Evolutionary conservation across 2,888 invertebrate species (phyloP), one percentile per base, ranked within the genome.

Genomic region (Lasius platythorax): DNA sequence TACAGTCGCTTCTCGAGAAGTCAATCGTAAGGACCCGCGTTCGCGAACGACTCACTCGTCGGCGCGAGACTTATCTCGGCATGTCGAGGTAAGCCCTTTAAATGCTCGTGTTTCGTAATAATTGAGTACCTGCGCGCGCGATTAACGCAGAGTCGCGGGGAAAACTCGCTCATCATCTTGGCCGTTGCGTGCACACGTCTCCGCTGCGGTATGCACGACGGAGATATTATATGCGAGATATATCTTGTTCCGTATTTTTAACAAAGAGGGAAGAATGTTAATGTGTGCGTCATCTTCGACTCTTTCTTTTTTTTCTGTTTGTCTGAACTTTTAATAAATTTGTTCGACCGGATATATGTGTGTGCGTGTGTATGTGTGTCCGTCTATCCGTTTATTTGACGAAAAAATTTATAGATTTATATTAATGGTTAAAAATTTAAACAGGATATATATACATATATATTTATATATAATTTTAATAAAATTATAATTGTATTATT

Each of bases 101-200:
- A 81, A 81, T 23, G 61, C 46, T n/a, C 61, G 72, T 79, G 72
- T 79, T 61, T 61, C 33, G 61, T 72, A 72, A 81, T 75, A 72
- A 81, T 75, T 87, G 85, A 84, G 84, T 83, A 79, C 83, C 83
- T 75, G 83, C 84, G 86, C 81, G 85, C 58, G 82, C 53, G 53
- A 82, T 82, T 40, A 43, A 75, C 75, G 64, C 64, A 61, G 23
- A 40, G 50, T 64, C 12, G 53, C 74, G 74, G 11, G 15, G 30
- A 40, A 56, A 79, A 68, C 43, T 58, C 18, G 79, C 61, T 63
- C 72, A 28, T 72, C 58, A 33, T 43, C 28, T 56, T 6, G 56
- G 33, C 33, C 61, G 8, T 81, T 61, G 79, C 79, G 79, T 79
- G 79, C 78, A 50, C 15, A 40, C 68, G 18, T n/a, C 43, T 79